Conservation (phyloP, 2,888 invertebrate genomes). For the Rhagium mordax region DNA sequence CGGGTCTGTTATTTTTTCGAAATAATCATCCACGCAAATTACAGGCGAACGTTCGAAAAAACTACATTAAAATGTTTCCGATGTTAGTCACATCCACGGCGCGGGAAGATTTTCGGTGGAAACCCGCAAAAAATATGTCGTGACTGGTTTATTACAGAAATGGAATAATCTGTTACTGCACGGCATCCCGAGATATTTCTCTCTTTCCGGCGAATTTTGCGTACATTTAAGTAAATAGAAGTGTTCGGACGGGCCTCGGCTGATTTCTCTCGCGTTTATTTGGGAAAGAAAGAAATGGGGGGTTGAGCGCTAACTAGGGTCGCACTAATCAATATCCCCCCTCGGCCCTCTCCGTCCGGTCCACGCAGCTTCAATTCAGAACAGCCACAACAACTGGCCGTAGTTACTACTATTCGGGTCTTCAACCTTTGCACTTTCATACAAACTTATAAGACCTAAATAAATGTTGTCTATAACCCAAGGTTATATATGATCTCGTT, state of each 20-base stretch:
- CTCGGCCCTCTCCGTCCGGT: conserved; percentile 51
- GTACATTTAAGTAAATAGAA: conserved; percentile 2
- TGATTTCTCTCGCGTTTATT: conserved; percentile 29
- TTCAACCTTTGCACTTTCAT: conserved; percentile 57
- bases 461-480: conserved; percentile 38
- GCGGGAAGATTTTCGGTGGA: neutral
- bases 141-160: neutral
- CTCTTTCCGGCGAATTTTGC: neutral
- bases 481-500: conserved; percentile 48
- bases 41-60: too few relatives aligned
- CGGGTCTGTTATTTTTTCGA: too few relatives aligned
- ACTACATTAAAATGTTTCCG: neutral
- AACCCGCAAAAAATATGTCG: neutral
- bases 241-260: neutral
- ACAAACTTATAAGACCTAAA: conserved; percentile 29
- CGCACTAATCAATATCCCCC: conserved; percentile 70
- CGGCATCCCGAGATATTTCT: neutral
- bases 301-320: conserved; percentile 69
- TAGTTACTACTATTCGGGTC: conserved; percentile 55
- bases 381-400: conserved; percentile 59
- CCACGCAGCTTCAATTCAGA: conserved; percentile 61
- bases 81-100: neutral
- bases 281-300: conserved; percentile 52
- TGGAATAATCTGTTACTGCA: neutral
- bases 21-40: too few relatives aligned